These are phyloP conservation scores for Troides oblongomaculatus DNA, from an alignment of 2,888 invertebrate species.

Conservation along the genomic window DNA sequence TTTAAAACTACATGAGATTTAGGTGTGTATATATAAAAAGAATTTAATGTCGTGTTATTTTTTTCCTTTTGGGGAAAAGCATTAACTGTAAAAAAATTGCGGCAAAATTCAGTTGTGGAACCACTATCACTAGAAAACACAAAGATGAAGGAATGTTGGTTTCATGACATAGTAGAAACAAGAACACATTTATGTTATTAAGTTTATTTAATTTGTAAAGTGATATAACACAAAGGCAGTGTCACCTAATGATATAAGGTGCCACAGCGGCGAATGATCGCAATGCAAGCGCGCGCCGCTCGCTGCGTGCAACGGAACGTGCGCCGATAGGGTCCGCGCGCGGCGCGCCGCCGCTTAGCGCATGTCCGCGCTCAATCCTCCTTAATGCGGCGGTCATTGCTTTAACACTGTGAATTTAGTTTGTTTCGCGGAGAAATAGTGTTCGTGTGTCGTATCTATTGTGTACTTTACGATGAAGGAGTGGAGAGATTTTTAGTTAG, in stretches of 20 bases:
- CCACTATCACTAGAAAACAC: too few relatives aligned
- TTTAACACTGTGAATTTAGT: slow-evolving; percentile 33
- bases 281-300: neutral
- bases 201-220: neutral
- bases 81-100: too few relatives aligned
- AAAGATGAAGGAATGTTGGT: too few relatives aligned
- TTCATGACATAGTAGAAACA: too few relatives aligned
- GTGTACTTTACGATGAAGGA: slow-evolving; percentile 59
- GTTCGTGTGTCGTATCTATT: slow-evolving; percentile 43
- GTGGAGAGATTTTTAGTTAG: slow-evolving; percentile 44
- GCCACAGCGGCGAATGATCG: slow-evolving; percentile 20
- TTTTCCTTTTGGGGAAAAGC: too few relatives aligned
- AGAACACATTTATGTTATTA: too few relatives aligned
- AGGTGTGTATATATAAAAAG: too few relatives aligned
- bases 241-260: slow-evolving; percentile 24
- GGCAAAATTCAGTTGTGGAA: too few relatives aligned
- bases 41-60: too few relatives aligned
- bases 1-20: too few relatives aligned
- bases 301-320: neutral
- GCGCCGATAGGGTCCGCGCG: neutral
- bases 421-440: slow-evolving; percentile 38
- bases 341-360: neutral
- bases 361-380: slow-evolving; percentile 33
- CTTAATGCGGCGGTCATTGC: slow-evolving; percentile 37
- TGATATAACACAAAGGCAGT: slow-evolving; percentile 8